Conservation (phyloP, 1,140 invertebrate genomes). For the Phocides pigmalion region DNA sequence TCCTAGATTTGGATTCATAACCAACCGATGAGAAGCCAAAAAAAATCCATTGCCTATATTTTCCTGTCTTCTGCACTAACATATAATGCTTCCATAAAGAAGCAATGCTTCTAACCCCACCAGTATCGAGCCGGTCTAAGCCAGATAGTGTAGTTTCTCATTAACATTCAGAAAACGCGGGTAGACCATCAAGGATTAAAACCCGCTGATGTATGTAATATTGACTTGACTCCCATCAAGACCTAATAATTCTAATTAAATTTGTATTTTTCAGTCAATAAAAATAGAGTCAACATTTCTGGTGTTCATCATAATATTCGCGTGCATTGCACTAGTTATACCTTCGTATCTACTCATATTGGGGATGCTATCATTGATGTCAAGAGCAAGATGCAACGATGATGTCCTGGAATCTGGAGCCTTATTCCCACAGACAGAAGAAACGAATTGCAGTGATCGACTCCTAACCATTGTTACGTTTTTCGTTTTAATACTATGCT, state of each 20-base stretch:
- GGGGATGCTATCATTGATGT: constrained; percentile 59
- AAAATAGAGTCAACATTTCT: constrained; percentile 76
- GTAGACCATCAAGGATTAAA: no score
- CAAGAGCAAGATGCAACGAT: constrained; percentile 64
- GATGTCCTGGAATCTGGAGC: constrained; percentile 68
- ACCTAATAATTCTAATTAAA: neutral
- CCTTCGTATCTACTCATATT: constrained; percentile 69
- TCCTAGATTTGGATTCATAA: no score
- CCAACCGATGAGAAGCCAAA: no score
- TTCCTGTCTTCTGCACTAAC: no score
- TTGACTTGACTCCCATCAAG: no score
- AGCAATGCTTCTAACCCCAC: no score
- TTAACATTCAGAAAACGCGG: no score
- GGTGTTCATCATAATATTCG: constrained; percentile 65
- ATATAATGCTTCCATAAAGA: no score
- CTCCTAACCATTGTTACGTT: constrained; percentile 58
- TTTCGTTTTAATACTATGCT: constrained; percentile 65
- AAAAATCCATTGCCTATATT: no score
- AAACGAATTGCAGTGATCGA: constrained; percentile 64
- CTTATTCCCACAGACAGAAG: constrained; percentile 63
- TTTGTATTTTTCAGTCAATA: constrained; percentile 62
- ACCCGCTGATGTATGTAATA: no score
- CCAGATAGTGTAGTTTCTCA: no score
- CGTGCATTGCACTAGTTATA: constrained; percentile 67
- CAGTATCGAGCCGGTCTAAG: no score